Conservation (phyloP, 1,140 invertebrate species). For the Aphelinus certus region DNA sequence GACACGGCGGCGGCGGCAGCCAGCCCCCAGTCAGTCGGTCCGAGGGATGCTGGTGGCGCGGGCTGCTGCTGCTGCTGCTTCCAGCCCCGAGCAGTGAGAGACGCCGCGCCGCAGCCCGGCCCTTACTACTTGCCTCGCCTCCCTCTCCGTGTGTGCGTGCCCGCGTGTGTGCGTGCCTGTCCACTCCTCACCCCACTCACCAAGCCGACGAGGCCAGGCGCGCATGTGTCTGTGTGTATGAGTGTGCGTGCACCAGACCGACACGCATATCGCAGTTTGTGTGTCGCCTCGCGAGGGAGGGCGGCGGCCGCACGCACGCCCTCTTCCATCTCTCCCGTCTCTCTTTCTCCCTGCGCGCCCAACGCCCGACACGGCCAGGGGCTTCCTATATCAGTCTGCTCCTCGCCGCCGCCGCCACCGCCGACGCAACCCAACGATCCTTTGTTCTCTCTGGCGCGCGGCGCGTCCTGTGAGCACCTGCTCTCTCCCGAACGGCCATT, state of each 20-base stretch:
- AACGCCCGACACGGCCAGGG: too few species aligned
- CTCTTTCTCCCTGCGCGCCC: neutral
- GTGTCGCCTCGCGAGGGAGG: neutral
- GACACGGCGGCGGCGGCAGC: conserved; percentile 8
- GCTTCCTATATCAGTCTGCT: too few species aligned
- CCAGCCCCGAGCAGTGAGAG: neutral
- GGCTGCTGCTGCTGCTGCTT: conserved; percentile 16
- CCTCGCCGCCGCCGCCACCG: too few species aligned
- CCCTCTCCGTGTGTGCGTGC: neutral
- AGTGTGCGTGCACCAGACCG: too few species aligned
- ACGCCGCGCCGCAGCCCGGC: neutral
- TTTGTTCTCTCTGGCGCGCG: neutral
- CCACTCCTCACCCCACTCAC: too few species aligned
- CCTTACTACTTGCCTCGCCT: conserved; percentile 6
- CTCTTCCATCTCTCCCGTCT: conserved; percentile 19
- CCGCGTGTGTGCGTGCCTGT: neutral
- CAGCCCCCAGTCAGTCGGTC: conserved; percentile 56
- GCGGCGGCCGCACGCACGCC: conserved; percentile 5
- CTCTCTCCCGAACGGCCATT: neutral
- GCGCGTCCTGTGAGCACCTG: neutral
- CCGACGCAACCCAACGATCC: neutral
- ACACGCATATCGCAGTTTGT: too few species aligned
- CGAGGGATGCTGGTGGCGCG: conserved; percentile 73
- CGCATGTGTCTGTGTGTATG: too few species aligned
- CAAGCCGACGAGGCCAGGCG: too few species aligned